Conservation (phyloP, 2,113 vertebrate species). For the Natator depressus region DNA sequence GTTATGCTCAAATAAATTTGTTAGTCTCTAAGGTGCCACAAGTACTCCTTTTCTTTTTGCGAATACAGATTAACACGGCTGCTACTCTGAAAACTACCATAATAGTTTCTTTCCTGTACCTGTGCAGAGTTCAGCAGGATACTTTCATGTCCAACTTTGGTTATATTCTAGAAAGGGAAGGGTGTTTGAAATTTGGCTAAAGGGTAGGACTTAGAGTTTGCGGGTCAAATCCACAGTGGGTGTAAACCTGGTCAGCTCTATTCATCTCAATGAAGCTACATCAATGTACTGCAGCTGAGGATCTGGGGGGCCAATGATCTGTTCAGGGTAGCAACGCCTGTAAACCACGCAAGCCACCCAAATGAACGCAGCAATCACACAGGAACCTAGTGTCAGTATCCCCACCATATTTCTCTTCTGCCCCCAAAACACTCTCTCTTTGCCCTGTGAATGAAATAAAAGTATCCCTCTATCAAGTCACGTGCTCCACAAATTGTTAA, state of each 20-base stretch:
- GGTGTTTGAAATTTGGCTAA: neutral
- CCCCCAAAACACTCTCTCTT: neutral
- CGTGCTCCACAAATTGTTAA: neutral
- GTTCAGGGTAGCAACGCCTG: no score
- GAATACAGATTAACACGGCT: no score
- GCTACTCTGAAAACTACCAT: no score
- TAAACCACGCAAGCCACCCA: no score
- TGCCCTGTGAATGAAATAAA: neutral
- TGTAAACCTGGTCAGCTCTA: rapidly evolving
- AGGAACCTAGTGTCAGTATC: neutral
- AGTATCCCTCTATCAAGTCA: neutral
- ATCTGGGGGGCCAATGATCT: neutral
- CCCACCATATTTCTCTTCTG: neutral
- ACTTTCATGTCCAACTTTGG: no score
- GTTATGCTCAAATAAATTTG: no score
- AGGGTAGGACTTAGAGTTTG: neutral
- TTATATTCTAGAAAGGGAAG: neutral
- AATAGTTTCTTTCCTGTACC: neutral
- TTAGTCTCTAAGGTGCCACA: no score
- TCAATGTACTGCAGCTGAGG: neutral
- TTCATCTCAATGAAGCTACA: neutral
- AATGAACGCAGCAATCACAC: neutral
- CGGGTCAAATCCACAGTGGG: neutral
- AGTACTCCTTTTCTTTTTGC: no score
- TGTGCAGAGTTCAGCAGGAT: neutral